phyloP scores from a whole-genome alignment of 2,797 vertebrate species.

The Acanthiza pusilla region DNA sequence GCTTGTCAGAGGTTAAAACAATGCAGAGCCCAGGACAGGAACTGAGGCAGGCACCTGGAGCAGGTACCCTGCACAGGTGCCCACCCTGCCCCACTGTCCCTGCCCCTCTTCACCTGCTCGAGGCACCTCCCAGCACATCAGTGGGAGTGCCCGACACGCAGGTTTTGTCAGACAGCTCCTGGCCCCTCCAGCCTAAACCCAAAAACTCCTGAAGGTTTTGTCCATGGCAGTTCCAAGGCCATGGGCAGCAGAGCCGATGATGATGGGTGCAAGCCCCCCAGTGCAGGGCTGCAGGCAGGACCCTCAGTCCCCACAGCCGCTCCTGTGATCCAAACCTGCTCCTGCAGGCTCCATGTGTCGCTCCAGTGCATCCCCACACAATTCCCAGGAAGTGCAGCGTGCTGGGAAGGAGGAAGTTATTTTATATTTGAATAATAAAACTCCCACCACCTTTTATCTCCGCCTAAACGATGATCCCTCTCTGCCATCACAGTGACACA shows the following conservation, averaged over 20 bases:
- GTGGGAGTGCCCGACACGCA: not conserved
- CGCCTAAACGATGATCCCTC: not conserved
- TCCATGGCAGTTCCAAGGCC: accelerated
- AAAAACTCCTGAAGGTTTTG: not conserved
- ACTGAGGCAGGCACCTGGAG: not conserved
- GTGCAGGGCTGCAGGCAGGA: accelerated
- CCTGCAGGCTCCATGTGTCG: not conserved
- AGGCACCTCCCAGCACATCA: not conserved
- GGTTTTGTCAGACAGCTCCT: not conserved
- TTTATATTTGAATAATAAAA: constrained; percentile 38
- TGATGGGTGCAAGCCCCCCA: not conserved
- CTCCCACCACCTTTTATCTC: constrained; percentile 47
- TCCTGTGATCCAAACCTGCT: not conserved
- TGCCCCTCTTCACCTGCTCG: accelerated
- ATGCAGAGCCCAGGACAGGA: not conserved
- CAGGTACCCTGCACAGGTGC: not conserved
- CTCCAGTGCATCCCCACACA: not conserved
- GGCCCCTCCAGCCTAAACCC: accelerated
- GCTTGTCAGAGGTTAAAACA: not conserved
- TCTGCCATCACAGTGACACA: not conserved
- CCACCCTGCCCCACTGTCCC: not conserved
- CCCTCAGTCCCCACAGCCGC: not conserved
- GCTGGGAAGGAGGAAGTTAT: not conserved
- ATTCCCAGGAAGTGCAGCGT: not conserved
- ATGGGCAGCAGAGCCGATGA: accelerated